Evolutionary conservation across 2,113 vertebrate species (phyloP), one percentile per base, ranked within the genome.

Genomic region (Perccottus glenii): DNA sequence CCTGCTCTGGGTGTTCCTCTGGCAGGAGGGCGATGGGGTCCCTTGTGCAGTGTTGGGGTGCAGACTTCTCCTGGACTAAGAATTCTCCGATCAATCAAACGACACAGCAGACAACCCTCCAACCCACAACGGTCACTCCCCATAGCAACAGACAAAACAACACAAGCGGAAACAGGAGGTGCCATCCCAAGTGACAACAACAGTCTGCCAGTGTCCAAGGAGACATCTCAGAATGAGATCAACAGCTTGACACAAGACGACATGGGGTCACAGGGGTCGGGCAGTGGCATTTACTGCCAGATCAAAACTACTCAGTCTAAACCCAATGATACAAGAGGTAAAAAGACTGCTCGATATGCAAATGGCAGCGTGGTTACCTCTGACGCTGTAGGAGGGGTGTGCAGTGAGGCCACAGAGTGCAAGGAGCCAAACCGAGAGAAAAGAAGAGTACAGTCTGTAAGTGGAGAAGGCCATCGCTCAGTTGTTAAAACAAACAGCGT

Each of bases 301-400:
- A 90, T 91, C 10, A 91, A 87, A 80, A 59, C 81, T 14, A 64
- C 83, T 60, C 75, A 11, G 71, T 64, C 77, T 19, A 89, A 88
- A 60, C 57, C 85, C 9, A 87, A 71, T 58, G 91, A 91, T 47
- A 47, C 67, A 3, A 85, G 65, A 53, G 75, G 79, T 8, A 92
- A 90, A 77, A 81, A 86, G 78, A 80, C 75, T 74, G 74, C 87
- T 57, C 89, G 88, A 9, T 93, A 92, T 45, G 83, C 83, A 46
- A 94, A 94, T 57, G 93, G 93, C 45, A 93, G 93, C 15, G 84
- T 94, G n/a, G 92, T 93, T n/a, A 87, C 90, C 5, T 90, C 93
- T 0, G 92, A 94, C n/a, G 79, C 77, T 67, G 80, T 94, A 56
- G 93, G 91, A 14, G 91, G 91, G 11, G 93, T 94, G 40, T 92